These are phyloP conservation scores for Limnephilus rhombicus DNA, from an alignment of 2,888 invertebrate genomes.

Conservation along the genomic window DNA sequence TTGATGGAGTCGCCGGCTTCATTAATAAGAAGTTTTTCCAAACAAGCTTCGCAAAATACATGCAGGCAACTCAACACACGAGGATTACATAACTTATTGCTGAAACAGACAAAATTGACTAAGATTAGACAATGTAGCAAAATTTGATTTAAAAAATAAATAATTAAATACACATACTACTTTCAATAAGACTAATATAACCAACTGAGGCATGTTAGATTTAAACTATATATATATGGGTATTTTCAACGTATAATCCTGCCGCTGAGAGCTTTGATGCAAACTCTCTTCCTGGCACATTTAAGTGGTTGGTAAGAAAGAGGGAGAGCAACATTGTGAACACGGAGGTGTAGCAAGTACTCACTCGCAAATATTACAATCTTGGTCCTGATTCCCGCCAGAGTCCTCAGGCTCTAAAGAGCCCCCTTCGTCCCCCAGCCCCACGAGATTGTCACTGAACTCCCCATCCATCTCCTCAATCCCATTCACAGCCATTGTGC, in stretches of 20 bases:
- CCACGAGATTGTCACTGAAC: conserved; percentile 76
- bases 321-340: not conserved
- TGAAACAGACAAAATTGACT: conserved; percentile 70
- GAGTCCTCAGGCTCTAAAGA: conserved; percentile 75
- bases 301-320: not conserved
- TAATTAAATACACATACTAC: not conserved
- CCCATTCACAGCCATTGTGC: conserved; percentile 66
- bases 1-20: conserved; percentile 84
- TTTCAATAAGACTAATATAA: not conserved
- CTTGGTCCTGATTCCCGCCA: conserved; percentile 78
- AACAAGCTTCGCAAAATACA: conserved; percentile 95
- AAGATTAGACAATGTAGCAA: not conserved
- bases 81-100: conserved; percentile 87
- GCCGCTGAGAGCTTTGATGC: not conserved
- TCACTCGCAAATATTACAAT: conserved; percentile 83
- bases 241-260: not conserved
- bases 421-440: conserved; percentile 75
- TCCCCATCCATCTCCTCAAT: conserved; percentile 81
- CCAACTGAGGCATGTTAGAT: no score
- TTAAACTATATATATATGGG: no score
- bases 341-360: conserved; percentile 68
- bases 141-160: not conserved
- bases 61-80: conserved; percentile 95
- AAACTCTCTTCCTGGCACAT: not conserved
- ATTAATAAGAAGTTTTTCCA: conserved; percentile 87